Percentiles rank a stretch among this genome's conserved stretches.
These are phyloP conservation scores for Agapornis roseicollis DNA, from an alignment of 2,113 vertebrate species.

Conservation along the genomic window DNA sequence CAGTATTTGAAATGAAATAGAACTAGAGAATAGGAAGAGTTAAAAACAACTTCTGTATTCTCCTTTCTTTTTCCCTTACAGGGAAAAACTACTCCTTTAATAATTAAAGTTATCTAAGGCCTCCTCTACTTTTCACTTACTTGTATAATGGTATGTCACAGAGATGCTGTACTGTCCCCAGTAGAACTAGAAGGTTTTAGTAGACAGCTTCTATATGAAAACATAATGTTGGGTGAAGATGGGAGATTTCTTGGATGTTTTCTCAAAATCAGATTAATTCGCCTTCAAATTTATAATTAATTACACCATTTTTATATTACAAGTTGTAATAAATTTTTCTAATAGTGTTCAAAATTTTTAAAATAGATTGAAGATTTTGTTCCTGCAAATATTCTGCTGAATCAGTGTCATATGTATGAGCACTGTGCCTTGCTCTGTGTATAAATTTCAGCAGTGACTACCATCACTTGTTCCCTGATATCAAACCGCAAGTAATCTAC, in stretches of 20 bases:
- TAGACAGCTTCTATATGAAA: not conserved
- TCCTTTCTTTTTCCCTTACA: not conserved
- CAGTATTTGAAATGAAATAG: not conserved
- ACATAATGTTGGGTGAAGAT: not conserved
- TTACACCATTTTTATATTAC: not conserved
- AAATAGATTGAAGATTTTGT: not conserved
- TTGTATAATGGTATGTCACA: not conserved
- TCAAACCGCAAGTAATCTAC: not conserved
- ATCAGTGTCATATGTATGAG: not conserved
- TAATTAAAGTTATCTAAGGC: not conserved
- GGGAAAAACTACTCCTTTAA: not conserved
- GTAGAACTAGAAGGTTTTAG: not conserved
- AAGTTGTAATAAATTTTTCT: not conserved
- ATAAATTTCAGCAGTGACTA: not conserved
- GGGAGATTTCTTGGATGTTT: not conserved
- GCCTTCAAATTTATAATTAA: not conserved
- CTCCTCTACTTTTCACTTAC: not conserved
- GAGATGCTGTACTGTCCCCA: not conserved
- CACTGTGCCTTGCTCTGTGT: not conserved
- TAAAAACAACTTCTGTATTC: not conserved
- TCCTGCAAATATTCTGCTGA: not conserved
- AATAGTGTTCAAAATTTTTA: not conserved
- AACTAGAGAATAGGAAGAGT: not conserved
- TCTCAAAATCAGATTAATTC: not conserved
- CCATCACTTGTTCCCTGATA: not conserved